phyloP scores from a whole-genome alignment of 2,113 vertebrate genomes.

The Dryoscopus gambensis region DNA sequence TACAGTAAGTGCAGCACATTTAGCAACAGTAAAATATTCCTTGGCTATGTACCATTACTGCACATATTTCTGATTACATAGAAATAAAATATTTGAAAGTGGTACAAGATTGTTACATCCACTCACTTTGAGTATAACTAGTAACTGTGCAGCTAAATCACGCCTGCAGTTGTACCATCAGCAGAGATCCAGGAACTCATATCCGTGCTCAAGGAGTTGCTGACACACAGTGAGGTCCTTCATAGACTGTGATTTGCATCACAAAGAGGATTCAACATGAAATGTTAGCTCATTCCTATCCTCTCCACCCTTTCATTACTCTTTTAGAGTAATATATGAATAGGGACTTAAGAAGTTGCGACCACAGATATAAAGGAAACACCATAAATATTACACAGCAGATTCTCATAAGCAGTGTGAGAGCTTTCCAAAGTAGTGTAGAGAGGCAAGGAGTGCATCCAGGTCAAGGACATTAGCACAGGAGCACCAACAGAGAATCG shows the following conservation, averaged over 20 bases:
- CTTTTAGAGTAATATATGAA: background rate
- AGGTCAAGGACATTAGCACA: background rate
- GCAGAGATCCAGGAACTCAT: background rate
- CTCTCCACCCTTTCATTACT: background rate
- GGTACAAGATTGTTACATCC: background rate
- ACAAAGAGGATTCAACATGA: background rate
- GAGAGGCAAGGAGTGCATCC: fast-evolving
- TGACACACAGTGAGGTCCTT: background rate
- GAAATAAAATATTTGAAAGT: background rate
- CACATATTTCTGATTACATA: background rate
- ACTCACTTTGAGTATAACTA: background rate
- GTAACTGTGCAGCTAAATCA: background rate
- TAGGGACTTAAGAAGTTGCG: background rate
- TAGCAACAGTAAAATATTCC: slow-evolving; percentile 15
- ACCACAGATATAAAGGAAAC: background rate
- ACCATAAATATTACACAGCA: background rate
- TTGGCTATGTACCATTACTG: background rate
- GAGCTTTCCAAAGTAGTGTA: background rate
- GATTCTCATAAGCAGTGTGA: background rate
- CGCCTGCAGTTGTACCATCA: background rate
- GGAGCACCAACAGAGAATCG: background rate
- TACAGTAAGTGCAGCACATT: background rate
- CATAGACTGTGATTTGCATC: background rate
- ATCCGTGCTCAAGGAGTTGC: background rate
- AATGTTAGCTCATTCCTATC: background rate